phyloP scores from a whole-genome alignment of 2,797 vertebrate species.

The Erethizon dorsatum region DNA sequence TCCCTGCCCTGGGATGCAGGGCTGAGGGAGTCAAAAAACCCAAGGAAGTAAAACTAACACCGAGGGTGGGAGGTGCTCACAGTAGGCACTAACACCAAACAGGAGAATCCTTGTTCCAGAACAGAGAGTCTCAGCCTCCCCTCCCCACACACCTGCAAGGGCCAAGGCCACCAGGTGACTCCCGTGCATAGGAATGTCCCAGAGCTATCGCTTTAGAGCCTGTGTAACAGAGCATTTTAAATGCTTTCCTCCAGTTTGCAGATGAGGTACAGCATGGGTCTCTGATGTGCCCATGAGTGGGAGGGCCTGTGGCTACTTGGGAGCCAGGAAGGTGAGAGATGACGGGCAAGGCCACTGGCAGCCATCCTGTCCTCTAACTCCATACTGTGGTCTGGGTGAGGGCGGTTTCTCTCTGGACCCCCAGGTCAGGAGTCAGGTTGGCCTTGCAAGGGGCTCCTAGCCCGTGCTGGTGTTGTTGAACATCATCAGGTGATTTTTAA shows the following conservation, averaged over 20 bases:
- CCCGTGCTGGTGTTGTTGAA: not conserved
- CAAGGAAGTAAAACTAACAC: not conserved
- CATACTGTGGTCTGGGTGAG: not conserved
- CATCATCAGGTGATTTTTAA: not conserved
- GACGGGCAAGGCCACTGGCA: accelerated
- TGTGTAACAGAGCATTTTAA: not conserved
- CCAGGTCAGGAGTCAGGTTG: not conserved
- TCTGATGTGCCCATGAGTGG: not conserved
- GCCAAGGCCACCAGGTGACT: not conserved
- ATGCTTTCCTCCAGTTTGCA: not conserved
- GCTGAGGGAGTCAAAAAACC: not conserved
- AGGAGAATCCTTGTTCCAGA: not conserved
- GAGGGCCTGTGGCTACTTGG: not conserved
- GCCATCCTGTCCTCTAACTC: not conserved
- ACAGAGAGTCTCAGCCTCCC: not conserved
- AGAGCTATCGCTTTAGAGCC: not conserved
- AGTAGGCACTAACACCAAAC: not conserved
- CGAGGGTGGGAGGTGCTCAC: not conserved
- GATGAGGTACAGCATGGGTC: not conserved
- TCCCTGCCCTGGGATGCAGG: accelerated
- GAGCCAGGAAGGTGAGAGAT: no score
- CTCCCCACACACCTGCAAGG: no score
- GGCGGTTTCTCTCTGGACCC: not conserved
- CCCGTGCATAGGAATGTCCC: not conserved
- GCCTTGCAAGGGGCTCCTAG: not conserved